Percentiles rank a stretch among this genome's conserved stretches.
These are phyloP conservation scores for Apotomis turbidana DNA, from an alignment of 2,888 invertebrate genomes.

Conservation along the genomic window DNA sequence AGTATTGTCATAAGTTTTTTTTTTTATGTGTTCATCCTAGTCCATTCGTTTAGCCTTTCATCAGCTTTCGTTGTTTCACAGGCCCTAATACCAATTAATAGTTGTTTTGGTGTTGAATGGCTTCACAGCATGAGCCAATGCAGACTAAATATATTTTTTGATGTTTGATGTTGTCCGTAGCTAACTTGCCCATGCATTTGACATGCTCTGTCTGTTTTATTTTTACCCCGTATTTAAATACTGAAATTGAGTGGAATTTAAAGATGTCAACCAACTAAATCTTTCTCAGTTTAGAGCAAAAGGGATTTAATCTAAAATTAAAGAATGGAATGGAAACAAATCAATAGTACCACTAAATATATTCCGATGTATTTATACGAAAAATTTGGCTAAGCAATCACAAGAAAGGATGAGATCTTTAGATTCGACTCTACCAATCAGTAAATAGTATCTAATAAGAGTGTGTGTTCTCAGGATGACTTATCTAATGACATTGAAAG, in stretches of 20 bases:
- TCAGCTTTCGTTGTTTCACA: conserved; percentile 40
- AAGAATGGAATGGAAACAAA: background rate
- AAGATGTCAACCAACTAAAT: conserved; percentile 38
- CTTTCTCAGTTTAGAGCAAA: background rate
- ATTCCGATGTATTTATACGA: background rate
- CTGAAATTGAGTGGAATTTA: conserved; percentile 56
- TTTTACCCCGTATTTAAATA: conserved; percentile 50
- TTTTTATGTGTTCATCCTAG: conserved; percentile 31
- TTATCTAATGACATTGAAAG: conserved; percentile 87
- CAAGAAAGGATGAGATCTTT: conserved; percentile 39
- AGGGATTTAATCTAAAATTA: conserved; percentile 7
- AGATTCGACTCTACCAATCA: conserved; percentile 43
- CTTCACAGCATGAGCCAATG: conserved; percentile 56
- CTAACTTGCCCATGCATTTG: conserved; percentile 65
- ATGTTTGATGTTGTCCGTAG: conserved; percentile 50
- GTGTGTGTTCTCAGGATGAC: conserved; percentile 84
- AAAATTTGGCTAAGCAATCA: no score
- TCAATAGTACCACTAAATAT: background rate
- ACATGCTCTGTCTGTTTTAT: conserved; percentile 63
- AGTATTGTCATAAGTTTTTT: conserved; percentile 15
- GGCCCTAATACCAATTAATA: conserved; percentile 39
- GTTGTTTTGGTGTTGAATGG: conserved; percentile 39
- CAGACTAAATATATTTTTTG: conserved; percentile 59
- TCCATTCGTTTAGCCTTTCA: conserved; percentile 13
- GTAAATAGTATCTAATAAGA: conserved; percentile 63